Evolutionary conservation across 2,113 vertebrate genomes (phyloP), one percentile per base, ranked within the genome.

Genomic region (Actenoides hombroni): DNA sequence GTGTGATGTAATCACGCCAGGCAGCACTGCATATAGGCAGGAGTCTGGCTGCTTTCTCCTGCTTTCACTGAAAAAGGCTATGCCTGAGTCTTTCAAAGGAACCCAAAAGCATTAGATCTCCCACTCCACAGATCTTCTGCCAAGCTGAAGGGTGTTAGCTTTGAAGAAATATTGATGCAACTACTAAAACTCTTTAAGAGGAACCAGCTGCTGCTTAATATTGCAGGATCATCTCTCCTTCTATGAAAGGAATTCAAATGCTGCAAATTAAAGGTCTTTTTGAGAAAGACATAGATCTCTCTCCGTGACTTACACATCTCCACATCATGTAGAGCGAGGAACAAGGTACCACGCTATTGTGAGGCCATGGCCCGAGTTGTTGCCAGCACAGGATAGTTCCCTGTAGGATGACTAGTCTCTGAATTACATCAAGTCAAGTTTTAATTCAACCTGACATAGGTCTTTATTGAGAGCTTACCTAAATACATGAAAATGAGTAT

Each of bases 41-140:
- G 16, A 76, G 37, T 67, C 64, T 71, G 21, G 4, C 80, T 78
- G 51, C 85, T 94, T 83, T 90, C 94, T 96, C 94, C 63, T 16
- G 37, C 81, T 94, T 87, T 65, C 40, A 8, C 61, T 54, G 37
- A 65, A 84, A 64, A 23, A 68, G 74, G 80, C 84, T 87, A 76
- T 76, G 81, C 93, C 67, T 40, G 53, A 71, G 67, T 85, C 59
- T 83, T 90, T 94, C 78, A 94, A 70, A 93, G 75, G 91, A 91
- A 69, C 75, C 40, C 59, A 51, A 82, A 91, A 90, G 92, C 9
- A 2, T 94, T 80, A 86, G 90, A 83, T 91, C 63, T 89, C 57
- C 76, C 40, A 61, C 67, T 89, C 49, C 56, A 74, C 39, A 75
- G 82, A 42, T 70, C 44, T 81, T 93, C 76, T 88, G 80, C 39